Conservation (phyloP, 2,113 vertebrate genomes). For the Nannobrachium achirus region DNA sequence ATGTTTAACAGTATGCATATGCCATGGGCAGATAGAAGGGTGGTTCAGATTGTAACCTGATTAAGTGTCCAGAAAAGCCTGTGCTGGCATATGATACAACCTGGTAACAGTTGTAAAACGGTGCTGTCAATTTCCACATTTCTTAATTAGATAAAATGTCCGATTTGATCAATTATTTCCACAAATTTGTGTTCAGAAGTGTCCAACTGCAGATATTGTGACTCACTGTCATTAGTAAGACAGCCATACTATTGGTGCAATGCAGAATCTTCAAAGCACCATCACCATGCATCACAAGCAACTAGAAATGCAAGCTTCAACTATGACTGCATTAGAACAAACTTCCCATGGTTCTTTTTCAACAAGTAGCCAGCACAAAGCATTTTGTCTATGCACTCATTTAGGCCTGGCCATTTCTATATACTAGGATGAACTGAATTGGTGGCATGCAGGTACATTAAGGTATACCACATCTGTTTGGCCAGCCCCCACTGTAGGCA, state of each 20-base stretch:
- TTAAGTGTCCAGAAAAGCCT: background rate
- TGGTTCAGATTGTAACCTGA: no score
- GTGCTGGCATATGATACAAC: no score
- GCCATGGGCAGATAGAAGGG: background rate
- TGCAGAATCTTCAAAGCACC: slow-evolving; percentile 34
- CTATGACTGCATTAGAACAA: slow-evolving; percentile 49
- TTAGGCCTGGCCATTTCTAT: background rate
- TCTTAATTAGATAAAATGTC: background rate
- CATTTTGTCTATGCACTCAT: slow-evolving; percentile 17
- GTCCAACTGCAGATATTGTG: background rate
- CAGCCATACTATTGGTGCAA: slow-evolving; percentile 43
- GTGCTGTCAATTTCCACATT: background rate
- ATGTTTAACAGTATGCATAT: background rate
- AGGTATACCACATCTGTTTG: slow-evolving; percentile 79
- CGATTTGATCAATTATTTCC: background rate
- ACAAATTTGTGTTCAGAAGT: background rate
- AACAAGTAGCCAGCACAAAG: slow-evolving; percentile 47
- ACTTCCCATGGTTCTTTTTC: slow-evolving; percentile 34
- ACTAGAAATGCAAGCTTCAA: slow-evolving; percentile 50
- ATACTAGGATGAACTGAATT: slow-evolving; percentile 20
- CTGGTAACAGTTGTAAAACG: background rate
- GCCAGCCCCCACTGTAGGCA: slow-evolving; percentile 79
- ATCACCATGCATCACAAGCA: slow-evolving; percentile 58
- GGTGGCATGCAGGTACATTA: slow-evolving; percentile 69
- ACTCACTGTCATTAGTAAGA: slow-evolving; percentile 30